Conservation (phyloP, 2,888 invertebrate species). For the Hirtodrosophila duncani region DNA sequence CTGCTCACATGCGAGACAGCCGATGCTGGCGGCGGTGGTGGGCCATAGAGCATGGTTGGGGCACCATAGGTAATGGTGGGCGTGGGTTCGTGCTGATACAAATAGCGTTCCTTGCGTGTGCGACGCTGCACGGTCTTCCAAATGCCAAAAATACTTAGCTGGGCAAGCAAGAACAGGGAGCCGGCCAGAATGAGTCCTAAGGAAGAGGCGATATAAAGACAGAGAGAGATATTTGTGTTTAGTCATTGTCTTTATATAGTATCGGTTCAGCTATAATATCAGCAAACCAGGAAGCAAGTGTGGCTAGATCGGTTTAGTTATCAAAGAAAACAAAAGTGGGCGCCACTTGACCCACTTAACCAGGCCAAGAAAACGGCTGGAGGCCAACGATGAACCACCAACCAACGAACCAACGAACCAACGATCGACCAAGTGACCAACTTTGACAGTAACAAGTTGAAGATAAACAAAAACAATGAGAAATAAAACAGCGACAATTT, state of each 20-base stretch:
- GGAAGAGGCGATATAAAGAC: slow-evolving; percentile 52
- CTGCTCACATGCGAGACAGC: slow-evolving; percentile 79
- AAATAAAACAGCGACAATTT: slow-evolving; percentile 72
- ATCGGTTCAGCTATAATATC: slow-evolving; percentile 25
- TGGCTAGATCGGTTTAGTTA: slow-evolving; percentile 49
- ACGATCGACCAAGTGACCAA: slow-evolving; percentile 67
- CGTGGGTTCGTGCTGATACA: slow-evolving; percentile 74
- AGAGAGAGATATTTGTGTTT: not conserved
- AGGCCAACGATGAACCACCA: slow-evolving; percentile 21
- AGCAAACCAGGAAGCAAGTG: slow-evolving; percentile 39
- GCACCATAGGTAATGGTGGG: slow-evolving; percentile 68
- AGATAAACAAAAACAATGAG: slow-evolving; percentile 69
- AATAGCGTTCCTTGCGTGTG: slow-evolving; percentile 74
- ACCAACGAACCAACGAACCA: not conserved
- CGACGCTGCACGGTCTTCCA: slow-evolving; percentile 83
- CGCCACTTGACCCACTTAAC: slow-evolving; percentile 63
- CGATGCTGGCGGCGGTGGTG: slow-evolving; percentile 51
- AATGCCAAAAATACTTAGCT: slow-evolving; percentile 90
- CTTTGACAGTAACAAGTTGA: slow-evolving; percentile 70
- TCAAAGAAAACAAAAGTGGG: slow-evolving; percentile 70
- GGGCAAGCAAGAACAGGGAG: slow-evolving; percentile 90
- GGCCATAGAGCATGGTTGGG: slow-evolving; percentile 73
- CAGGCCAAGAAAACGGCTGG: no score
- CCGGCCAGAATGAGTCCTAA: slow-evolving; percentile 91
- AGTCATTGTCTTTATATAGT: slow-evolving; percentile 13